These are phyloP conservation scores for Machimus atricapillus DNA, from an alignment of 2,888 invertebrate genomes.

Conservation along the genomic window DNA sequence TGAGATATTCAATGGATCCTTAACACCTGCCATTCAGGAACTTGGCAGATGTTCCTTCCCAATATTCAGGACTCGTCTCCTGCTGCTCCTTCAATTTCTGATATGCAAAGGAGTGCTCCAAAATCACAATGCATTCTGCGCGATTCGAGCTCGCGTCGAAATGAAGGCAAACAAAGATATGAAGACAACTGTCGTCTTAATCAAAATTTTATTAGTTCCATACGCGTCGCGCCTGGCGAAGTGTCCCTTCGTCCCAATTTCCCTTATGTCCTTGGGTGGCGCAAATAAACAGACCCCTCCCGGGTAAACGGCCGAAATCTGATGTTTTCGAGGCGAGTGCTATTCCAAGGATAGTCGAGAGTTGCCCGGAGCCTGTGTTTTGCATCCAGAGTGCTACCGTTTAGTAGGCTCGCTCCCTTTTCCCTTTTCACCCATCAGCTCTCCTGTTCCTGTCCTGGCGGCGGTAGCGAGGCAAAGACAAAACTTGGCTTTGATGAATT, in stretches of 20 bases:
- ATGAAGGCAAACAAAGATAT: background rate
- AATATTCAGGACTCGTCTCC: background rate
- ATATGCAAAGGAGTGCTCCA: background rate
- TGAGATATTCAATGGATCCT: background rate
- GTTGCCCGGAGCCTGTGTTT: background rate
- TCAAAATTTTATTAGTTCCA: constrained; percentile 35
- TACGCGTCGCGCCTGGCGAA: background rate
- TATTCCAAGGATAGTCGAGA: background rate
- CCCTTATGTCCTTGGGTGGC: constrained; percentile 25
- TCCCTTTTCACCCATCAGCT: background rate
- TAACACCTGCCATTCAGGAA: background rate
- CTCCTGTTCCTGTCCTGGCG: background rate
- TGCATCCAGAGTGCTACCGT: background rate
- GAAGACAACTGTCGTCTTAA: constrained; percentile 32
- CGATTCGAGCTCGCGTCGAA: background rate
- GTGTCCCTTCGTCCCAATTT: background rate
- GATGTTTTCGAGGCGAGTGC: background rate
- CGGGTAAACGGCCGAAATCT: background rate
- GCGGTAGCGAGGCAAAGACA: background rate
- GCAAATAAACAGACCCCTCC: background rate
- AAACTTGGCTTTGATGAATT: background rate
- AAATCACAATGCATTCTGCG: background rate
- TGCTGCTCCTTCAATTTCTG: background rate
- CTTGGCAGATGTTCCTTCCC: background rate
- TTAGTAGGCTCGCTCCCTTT: background rate